A percentile compares a stretch with the other conserved stretches of the same genome.
Evolutionary conservation across 2,113 vertebrate genomes (phyloP).

Genomic region (Pygoscelis antarcticus): DNA sequence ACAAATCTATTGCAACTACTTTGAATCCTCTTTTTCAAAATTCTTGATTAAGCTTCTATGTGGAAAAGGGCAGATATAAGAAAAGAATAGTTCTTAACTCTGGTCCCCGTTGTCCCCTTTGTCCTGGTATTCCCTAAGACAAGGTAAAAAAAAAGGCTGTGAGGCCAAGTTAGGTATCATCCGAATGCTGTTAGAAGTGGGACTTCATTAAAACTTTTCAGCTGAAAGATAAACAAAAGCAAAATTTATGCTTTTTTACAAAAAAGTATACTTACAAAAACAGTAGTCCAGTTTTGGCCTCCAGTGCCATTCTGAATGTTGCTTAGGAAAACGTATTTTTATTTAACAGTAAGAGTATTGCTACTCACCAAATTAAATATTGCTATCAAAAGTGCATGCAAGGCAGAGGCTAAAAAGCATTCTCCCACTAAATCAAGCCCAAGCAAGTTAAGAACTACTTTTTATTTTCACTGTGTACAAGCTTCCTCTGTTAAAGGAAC

Average conservation of each 20-base stretch:
- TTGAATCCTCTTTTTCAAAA: not conserved
- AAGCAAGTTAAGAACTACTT: not conserved
- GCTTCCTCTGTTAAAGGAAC: not conserved
- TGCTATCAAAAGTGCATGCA: not conserved
- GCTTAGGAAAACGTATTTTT: not conserved
- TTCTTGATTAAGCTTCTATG: not conserved
- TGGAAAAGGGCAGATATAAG: not conserved
- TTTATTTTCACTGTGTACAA: not conserved
- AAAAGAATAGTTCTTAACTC: not conserved
- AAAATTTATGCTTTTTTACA: not conserved
- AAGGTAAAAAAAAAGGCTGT: not conserved
- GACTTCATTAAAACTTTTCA: not conserved
- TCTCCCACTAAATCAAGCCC: not conserved
- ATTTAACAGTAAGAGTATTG: not conserved
- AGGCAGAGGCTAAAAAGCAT: not conserved
- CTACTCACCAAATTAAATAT: not conserved
- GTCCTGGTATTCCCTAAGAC: slow-evolving; percentile 38
- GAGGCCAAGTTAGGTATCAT: not conserved
- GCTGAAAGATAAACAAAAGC: not conserved
- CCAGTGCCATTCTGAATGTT: not conserved
- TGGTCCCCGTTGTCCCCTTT: slow-evolving; percentile 18
- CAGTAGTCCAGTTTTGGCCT: not conserved
- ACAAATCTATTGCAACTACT: not conserved
- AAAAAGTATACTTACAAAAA: not conserved
- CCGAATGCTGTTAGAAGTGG: not conserved